Percentiles rank a stretch among this genome's conserved stretches.
Evolutionary conservation across 2,888 invertebrate genomes (phyloP).

Genomic region (Augiades crinisus): DNA sequence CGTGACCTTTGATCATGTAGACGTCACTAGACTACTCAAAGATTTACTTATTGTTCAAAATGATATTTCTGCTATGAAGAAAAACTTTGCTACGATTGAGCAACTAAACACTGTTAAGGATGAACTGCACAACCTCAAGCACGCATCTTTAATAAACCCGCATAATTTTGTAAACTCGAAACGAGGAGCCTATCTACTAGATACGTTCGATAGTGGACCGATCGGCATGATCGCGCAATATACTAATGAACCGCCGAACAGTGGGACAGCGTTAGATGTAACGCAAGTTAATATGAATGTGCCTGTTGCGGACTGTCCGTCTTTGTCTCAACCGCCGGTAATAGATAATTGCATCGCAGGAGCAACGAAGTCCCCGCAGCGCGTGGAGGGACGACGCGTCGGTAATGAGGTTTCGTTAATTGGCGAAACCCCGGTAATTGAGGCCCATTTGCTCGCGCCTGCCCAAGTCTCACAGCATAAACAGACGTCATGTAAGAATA

Average conservation of each 20-base stretch:
- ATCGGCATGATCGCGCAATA: too few relatives aligned
- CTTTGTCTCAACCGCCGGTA: background rate
- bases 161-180: background rate
- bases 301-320: background rate
- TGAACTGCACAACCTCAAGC: too few relatives aligned
- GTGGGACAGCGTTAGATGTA: background rate
- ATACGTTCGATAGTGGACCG: constrained; percentile 1
- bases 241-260: too few relatives aligned
- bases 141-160: too few relatives aligned
- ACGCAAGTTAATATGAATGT: background rate
- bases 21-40: too few relatives aligned
- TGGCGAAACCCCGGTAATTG: background rate
- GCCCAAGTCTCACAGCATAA: background rate
- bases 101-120: too few relatives aligned
- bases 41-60: too few relatives aligned
- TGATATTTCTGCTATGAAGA: too few relatives aligned
- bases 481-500: background rate
- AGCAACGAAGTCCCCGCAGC: background rate
- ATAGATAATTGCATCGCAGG: background rate
- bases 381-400: background rate
- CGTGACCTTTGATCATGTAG: background rate
- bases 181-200: background rate
- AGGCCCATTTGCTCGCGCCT: background rate
- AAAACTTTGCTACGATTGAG: too few relatives aligned
- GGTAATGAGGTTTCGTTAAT: background rate